phyloP scores from a whole-genome alignment of 2,797 vertebrate genomes.

The Gadopsis bispinosus region DNA sequence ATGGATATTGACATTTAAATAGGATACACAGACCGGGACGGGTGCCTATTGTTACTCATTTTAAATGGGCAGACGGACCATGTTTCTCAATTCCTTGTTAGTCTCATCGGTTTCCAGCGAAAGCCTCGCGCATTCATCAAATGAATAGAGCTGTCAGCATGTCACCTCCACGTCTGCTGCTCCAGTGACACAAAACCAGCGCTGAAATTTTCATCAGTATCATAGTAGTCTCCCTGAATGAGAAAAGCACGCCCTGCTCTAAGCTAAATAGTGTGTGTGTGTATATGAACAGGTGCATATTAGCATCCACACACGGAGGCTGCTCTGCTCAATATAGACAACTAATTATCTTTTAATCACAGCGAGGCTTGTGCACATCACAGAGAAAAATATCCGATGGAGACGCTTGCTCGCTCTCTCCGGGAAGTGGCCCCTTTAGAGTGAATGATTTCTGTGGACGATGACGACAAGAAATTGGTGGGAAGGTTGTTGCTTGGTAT shows the following conservation, averaged over 20 bases:
- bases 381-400: slow-evolving; percentile 40
- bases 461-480: slow-evolving; percentile 13
- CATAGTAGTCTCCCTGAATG: slow-evolving; percentile 17
- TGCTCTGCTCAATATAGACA: slow-evolving; percentile 45
- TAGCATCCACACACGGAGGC: slow-evolving; percentile 47
- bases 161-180: slow-evolving; percentile 35
- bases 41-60: slow-evolving; percentile 30
- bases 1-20: slow-evolving; percentile 60
- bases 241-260: slow-evolving; percentile 19
- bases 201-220: slow-evolving; percentile 38
- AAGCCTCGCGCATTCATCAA: slow-evolving; percentile 34
- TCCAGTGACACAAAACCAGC: slow-evolving; percentile 43
- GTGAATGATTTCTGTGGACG: slow-evolving; percentile 30
- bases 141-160: slow-evolving; percentile 40
- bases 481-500: slow-evolving; percentile 13
- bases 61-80: slow-evolving; percentile 25
- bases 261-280: neutral
- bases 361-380: slow-evolving; percentile 43
- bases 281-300: slow-evolving; percentile 64
- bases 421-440: slow-evolving; percentile 25
- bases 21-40: neutral
- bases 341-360: slow-evolving; percentile 69
- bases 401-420: slow-evolving; percentile 20
- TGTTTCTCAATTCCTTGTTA: slow-evolving; percentile 21
- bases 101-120: slow-evolving; percentile 13